Evolutionary conservation across 2,888 invertebrate species (phyloP), one percentile per base, ranked within the genome.

Genomic region (Campopleginae sp.): DNA sequence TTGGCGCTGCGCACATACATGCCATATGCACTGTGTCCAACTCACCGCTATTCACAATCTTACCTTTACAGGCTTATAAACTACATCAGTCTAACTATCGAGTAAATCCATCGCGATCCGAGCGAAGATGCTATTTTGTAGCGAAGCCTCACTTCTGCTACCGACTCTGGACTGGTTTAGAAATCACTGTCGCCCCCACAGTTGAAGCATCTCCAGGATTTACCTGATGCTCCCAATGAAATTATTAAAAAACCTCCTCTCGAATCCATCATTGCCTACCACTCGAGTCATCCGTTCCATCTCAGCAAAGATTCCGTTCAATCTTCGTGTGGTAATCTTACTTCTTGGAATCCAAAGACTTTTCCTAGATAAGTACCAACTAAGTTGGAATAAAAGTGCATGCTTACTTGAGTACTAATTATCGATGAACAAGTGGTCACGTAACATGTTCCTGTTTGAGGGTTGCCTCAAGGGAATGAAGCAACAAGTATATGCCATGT

Each of bases 1-100:
- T 87, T 88, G 87, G 87, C 88, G 86, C 81, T 80, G 79, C 66
- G 72, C 70, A 80, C 76, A 80, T 65, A 80, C 33, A 86, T 84
- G 74, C 79, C 86, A 86, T 84, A 86, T 86, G 83, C 82, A 82
- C 80, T 79, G 76, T 84, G 54, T 54, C 54, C 72, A 84, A 82
- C 84, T 65, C 82, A 70, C 74, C 77, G 82, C 79, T 72, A 86
- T 74, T 82, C 61, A 54, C 72, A 51, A 51, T 44, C 44, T 71
- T 58, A 58, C 42, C 46, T 3, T 77, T n/a, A 44, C 27, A 44
- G 23, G 74, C 42, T 42, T 74, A 74, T 42, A 44, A 74, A 58
- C 58, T 58, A 42, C 27, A 23, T 51, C 38, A 27, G 23, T 12
- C 58, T 27, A 58, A 58, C 44, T 46, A 68, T 68, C 42, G 46